These are phyloP conservation scores for Cataglyphis altisquamis DNA, from an alignment of 2,888 invertebrate species.

Conservation along the genomic window DNA sequence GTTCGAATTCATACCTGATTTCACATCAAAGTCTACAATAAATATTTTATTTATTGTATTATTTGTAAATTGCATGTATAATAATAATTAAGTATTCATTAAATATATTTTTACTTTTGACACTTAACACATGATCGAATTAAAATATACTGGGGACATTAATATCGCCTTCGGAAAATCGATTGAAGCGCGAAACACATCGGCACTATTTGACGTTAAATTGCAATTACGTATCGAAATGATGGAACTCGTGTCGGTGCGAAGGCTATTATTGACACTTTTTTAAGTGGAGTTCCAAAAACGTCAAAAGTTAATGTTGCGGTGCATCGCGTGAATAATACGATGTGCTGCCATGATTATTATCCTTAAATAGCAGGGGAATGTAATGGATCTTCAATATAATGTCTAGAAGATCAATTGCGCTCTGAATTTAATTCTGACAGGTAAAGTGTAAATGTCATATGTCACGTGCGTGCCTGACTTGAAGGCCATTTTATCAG, in stretches of 20 bases:
- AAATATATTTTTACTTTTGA: not conserved
- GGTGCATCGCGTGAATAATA: constrained; percentile 38
- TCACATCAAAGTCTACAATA: not conserved
- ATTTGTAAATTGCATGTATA: not conserved
- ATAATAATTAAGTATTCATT: not conserved
- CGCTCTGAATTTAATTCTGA: constrained; percentile 39
- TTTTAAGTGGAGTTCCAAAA: constrained; percentile 27
- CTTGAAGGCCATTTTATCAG: constrained; percentile 15
- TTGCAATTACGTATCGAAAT: constrained; percentile 23
- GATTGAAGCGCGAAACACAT: not conserved
- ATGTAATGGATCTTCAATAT: constrained; percentile 7
- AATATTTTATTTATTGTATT: not conserved
- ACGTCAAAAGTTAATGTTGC: constrained; percentile 4
- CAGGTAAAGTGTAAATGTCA: constrained; percentile 39
- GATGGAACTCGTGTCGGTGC: constrained; percentile 9
- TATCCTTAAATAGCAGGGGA: not conserved
- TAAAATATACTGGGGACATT: not conserved
- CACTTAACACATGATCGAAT: not conserved
- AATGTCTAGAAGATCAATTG: constrained; percentile 6
- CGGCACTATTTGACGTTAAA: constrained; percentile 8
- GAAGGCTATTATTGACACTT: constrained; percentile 15
- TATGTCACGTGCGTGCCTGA: constrained; percentile 28
- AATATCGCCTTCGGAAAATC: not conserved
- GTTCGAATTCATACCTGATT: not conserved
- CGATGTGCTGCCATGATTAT: constrained; percentile 23